Evolutionary conservation across 2,113 vertebrate genomes (phyloP), one percentile per base, ranked within the genome.

Genomic region (Heteronetta atricapilla): DNA sequence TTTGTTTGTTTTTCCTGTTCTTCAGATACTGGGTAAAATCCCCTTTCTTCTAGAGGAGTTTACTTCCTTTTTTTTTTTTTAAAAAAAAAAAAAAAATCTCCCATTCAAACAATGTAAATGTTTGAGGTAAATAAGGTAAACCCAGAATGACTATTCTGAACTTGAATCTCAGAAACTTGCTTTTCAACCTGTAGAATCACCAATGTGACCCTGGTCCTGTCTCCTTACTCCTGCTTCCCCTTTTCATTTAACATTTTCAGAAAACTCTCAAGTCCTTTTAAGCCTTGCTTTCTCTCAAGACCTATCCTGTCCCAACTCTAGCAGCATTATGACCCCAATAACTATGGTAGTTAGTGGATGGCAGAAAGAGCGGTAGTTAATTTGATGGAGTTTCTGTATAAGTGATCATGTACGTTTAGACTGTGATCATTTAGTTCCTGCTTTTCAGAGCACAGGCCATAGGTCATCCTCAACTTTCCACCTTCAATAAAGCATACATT

Each of bases 241-340:
- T 87, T 86, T 86, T 34, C 38, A 42, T 72, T 81, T 83, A 88
- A 92, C 60, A n/a, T 92, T 86, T 86, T 60, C 76, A 63, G 86
- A 83, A 90, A 91, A 83, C 38, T 59, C n/a, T 72, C 29, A 13
- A 85, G 33, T 84, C 38, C 12, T 94, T 93, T 92, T 34, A 59
- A 83, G 46, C 48, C 16, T 81, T 53, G 8, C 42, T 77, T 79
- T 94, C 59, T 77, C 31, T 70, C 13, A 26, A 12, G 40, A 86
- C 84, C 88, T 80, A 29, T 25, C 20, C 79, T 88, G 28, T 88
- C 52, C 58, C 31, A 82, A 18, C 55, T 86, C 31, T 25, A 29
- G n/a, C 22, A 70, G 46, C 36, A 8, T 67, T 74, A 42, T 22
- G 46, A 6, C 31, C 79, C 69, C 52, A 74, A 6, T 26, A 70